Evolutionary conservation across 1,140 invertebrate species (phyloP).

Genomic region (Drosophila micromelanica): DNA sequence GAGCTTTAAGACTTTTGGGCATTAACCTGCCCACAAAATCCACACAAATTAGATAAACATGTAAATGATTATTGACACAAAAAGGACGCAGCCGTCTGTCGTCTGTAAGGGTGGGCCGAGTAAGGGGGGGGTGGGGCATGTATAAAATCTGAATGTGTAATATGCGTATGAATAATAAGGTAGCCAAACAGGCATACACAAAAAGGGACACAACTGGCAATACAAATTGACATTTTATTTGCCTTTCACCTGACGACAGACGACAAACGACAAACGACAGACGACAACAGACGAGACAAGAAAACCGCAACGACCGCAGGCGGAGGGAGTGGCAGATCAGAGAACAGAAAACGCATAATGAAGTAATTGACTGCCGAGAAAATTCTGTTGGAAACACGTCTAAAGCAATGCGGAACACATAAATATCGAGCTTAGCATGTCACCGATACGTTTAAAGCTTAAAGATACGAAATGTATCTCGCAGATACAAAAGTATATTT

Average conservation of each 20-base stretch:
- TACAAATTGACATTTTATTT: constrained; percentile 81
- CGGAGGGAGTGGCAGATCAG: not conserved
- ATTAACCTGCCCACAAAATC: constrained; percentile 39
- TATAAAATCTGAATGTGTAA: constrained; percentile 74
- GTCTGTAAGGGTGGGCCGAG: not conserved
- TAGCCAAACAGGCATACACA: constrained; percentile 25
- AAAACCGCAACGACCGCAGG: not conserved
- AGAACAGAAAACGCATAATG: constrained; percentile 59
- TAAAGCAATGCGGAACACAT: constrained; percentile 32
- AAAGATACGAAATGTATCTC: constrained; percentile 55
- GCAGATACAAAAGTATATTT: constrained; percentile 23
- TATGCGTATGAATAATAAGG: constrained; percentile 78
- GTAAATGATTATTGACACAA: constrained; percentile 74
- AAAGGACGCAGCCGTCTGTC: constrained; percentile 42
- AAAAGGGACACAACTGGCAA: constrained; percentile 74
- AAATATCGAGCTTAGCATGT: constrained; percentile 37
- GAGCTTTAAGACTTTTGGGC: constrained; percentile 29
- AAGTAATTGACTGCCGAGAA: constrained; percentile 61
- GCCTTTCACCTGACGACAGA: constrained; percentile 78
- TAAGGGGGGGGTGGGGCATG: constrained; percentile 13
- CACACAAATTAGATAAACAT: constrained; percentile 75
- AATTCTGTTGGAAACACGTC: constrained; percentile 53
- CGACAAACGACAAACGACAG: constrained; percentile 49
- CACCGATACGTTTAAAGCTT: constrained; percentile 32
- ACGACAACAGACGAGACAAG: constrained; percentile 24